phyloP scores from a whole-genome alignment of 2,888 invertebrate genomes.

The Agonopterix subpropinquella region DNA sequence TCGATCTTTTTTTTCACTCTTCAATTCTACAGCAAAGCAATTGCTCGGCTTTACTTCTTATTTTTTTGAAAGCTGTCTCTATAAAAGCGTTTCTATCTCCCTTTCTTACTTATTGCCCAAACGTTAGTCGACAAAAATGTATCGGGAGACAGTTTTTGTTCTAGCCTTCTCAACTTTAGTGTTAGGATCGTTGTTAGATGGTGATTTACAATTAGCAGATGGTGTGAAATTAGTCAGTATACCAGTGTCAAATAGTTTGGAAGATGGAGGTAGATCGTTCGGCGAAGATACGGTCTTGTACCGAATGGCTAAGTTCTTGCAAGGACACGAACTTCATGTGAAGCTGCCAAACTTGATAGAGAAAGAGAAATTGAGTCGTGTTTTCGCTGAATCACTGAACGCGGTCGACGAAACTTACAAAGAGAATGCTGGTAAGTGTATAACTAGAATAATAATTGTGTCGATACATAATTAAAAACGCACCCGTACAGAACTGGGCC shows the following conservation, averaged over 20 bases:
- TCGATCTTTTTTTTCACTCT: slow-evolving; percentile 28
- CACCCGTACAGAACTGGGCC: too few species aligned
- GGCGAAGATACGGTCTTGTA: slow-evolving; percentile 74
- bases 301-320: slow-evolving; percentile 79
- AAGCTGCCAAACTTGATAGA: slow-evolving; percentile 82
- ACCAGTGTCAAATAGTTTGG: slow-evolving; percentile 62
- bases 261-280: slow-evolving; percentile 59
- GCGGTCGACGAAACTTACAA: slow-evolving; percentile 63
- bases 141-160: slow-evolving; percentile 33
- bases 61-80: slow-evolving; percentile 68
- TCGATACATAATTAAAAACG: too few species aligned
- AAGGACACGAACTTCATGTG: slow-evolving; percentile 83
- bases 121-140: slow-evolving; percentile 50
- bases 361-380: slow-evolving; percentile 77
- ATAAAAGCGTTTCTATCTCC: slow-evolving; percentile 52
- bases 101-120: slow-evolving; percentile 61
- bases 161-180: slow-evolving; percentile 28
- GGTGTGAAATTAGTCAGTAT: slow-evolving; percentile 79
- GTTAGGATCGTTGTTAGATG: slow-evolving; percentile 49
- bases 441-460: neutral
- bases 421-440: slow-evolving; percentile 66
- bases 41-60: slow-evolving; percentile 44
- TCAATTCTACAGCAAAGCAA: slow-evolving; percentile 36
- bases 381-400: slow-evolving; percentile 70
- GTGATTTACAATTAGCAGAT: slow-evolving; percentile 76